Conservation (phyloP, 2,797 vertebrate species). For the Apodemus agrarius region DNA sequence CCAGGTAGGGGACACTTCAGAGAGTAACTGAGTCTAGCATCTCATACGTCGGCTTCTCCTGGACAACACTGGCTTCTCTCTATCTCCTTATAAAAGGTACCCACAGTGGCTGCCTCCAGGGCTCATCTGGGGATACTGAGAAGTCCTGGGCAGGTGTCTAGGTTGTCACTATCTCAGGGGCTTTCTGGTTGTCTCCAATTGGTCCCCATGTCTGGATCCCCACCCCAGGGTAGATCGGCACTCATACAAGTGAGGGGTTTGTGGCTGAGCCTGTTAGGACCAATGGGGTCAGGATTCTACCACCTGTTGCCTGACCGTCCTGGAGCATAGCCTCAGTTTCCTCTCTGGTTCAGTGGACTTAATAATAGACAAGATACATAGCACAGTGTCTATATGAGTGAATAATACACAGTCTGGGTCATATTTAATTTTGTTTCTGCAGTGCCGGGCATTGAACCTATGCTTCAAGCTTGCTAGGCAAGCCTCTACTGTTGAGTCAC, state of each 20-base stretch:
- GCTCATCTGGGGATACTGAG: not conserved
- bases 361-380: rapidly evolving
- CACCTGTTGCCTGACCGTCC: not conserved
- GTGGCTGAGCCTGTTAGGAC: not conserved
- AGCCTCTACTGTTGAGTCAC: not conserved
- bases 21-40: rapidly evolving
- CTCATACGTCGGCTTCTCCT: rapidly evolving
- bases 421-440: not conserved
- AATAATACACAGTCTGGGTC: rapidly evolving
- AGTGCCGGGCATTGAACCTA: not conserved
- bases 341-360: not conserved
- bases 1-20: not conserved
- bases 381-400: rapidly evolving
- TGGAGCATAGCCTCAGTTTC: not conserved
- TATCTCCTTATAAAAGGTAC: rapidly evolving
- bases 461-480: not conserved
- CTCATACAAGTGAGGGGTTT: no score
- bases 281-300: no score
- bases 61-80: not conserved
- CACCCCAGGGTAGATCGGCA: not conserved
- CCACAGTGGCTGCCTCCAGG: rapidly evolving
- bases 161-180: rapidly evolving
- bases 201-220: not conserved
- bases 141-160: not conserved
- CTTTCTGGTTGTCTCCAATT: not conserved